Percentiles rank a stretch among this genome's conserved stretches.
Conservation (phyloP, 2,888 invertebrate genomes). For the Orchesellides sinensis region DNA sequence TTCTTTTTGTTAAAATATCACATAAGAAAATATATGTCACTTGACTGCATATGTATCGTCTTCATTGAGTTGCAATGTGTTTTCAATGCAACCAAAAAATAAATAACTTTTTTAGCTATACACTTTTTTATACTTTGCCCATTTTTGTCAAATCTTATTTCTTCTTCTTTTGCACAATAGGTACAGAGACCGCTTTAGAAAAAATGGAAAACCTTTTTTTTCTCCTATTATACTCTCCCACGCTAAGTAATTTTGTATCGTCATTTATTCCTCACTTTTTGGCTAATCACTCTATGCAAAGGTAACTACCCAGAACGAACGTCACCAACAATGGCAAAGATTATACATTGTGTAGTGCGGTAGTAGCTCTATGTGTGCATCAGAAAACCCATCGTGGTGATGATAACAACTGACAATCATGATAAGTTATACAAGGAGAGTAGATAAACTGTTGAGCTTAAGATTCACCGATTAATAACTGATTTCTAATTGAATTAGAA, state of each 20-base stretch:
- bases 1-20: not conserved
- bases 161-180: constrained; percentile 14
- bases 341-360: not conserved
- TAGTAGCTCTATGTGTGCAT: not conserved
- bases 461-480: constrained; percentile 22
- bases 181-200: not conserved
- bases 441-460: no score
- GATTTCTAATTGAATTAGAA: constrained; percentile 60
- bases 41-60: not conserved
- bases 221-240: constrained; percentile 4
- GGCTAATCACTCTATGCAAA: constrained; percentile 32
- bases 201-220: not conserved
- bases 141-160: constrained; percentile 22
- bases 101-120: constrained; percentile 34
- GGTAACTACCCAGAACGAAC: constrained; percentile 48
- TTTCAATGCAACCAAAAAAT: not conserved
- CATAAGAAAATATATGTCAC: not conserved
- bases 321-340: constrained; percentile 23
- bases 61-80: not conserved
- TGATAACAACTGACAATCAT: not conserved
- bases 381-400: not conserved
- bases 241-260: constrained; percentile 14
- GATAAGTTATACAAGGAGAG: no score
- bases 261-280: not conserved
- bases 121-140: constrained; percentile 45